Evolutionary conservation across 2,888 invertebrate genomes (phyloP).

Genomic region (Microctonus hyperodae): DNA sequence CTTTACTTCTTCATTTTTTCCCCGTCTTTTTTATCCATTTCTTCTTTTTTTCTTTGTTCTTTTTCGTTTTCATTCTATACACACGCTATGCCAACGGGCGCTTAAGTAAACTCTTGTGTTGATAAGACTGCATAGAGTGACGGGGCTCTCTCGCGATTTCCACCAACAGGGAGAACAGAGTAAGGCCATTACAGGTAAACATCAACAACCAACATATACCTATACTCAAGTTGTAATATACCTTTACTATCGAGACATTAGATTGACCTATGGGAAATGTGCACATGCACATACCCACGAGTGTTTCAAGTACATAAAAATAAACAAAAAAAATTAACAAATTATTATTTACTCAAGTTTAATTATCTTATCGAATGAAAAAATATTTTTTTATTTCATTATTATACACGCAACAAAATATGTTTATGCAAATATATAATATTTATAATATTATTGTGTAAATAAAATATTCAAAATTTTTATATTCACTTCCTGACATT

Average conservation of each 20-base stretch:
- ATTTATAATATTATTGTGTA: no score
- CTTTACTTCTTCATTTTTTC: not conserved
- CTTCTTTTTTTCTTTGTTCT: slow-evolving; percentile 2
- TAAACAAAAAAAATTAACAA: not conserved
- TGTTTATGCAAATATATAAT: no score
- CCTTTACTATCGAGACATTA: slow-evolving; percentile 3
- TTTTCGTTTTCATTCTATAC: slow-evolving; percentile 12
- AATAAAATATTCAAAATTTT: not conserved
- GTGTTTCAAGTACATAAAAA: not conserved
- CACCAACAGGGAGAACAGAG: slow-evolving; percentile 43
- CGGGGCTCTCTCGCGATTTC: slow-evolving; percentile 19
- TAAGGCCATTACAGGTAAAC: slow-evolving; percentile 47
- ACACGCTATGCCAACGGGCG: slow-evolving; percentile 8
- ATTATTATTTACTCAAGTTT: not conserved
- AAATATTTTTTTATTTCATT: not conserved
- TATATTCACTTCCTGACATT: not conserved
- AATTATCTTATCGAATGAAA: not conserved
- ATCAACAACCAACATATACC: slow-evolving; percentile 33
- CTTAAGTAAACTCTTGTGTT: slow-evolving; percentile 42
- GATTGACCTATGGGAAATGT: slow-evolving; percentile 1
- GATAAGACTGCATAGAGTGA: slow-evolving; percentile 29
- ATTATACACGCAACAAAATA: not conserved
- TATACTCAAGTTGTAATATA: slow-evolving; percentile 9
- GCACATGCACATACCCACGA: not conserved
- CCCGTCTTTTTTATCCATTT: not conserved